Evolutionary conservation across 2,888 invertebrate species (phyloP).

Genomic region (Dorcus hopei): DNA sequence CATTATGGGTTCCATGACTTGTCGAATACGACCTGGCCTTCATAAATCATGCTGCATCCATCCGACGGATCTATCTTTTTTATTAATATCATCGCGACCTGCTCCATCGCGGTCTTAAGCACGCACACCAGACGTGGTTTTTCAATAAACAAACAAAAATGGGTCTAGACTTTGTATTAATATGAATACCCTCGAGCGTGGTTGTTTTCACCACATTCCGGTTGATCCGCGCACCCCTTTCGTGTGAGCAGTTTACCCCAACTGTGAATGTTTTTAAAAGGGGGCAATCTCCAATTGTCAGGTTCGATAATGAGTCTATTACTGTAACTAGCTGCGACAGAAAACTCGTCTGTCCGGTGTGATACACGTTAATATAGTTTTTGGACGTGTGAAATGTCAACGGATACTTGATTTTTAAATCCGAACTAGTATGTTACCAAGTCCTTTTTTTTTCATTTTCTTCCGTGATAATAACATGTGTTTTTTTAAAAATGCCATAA

Average conservation of each 20-base stretch:
- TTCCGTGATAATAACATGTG: no score
- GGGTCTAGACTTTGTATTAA: no score
- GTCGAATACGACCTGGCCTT: slow-evolving; percentile 43
- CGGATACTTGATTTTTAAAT: background rate
- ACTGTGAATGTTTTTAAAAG: slow-evolving; percentile 16
- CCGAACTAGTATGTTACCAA: no score
- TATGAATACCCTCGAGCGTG: no score
- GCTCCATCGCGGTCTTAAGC: slow-evolving; percentile 1
- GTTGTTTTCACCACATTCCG: no score
- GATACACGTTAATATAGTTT: background rate
- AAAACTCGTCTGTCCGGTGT: background rate
- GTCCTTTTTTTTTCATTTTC: no score
- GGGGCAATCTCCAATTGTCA: slow-evolving; percentile 22
- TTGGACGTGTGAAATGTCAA: slow-evolving; percentile 1
- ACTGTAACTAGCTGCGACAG: background rate
- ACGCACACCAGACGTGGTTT: background rate
- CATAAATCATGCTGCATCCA: slow-evolving; percentile 40
- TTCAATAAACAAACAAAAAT: no score
- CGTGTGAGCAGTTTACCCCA: no score
- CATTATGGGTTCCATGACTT: slow-evolving; percentile 52
- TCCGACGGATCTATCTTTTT: slow-evolving; percentile 24
- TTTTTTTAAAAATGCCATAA: no score
- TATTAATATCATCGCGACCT: slow-evolving; percentile 31
- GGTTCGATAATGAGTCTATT: slow-evolving; percentile 19
- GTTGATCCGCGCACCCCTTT: no score